Base-by-base conservation (phyloP, 2,888 invertebrate genomes). In the Erebia ligea region DNA sequence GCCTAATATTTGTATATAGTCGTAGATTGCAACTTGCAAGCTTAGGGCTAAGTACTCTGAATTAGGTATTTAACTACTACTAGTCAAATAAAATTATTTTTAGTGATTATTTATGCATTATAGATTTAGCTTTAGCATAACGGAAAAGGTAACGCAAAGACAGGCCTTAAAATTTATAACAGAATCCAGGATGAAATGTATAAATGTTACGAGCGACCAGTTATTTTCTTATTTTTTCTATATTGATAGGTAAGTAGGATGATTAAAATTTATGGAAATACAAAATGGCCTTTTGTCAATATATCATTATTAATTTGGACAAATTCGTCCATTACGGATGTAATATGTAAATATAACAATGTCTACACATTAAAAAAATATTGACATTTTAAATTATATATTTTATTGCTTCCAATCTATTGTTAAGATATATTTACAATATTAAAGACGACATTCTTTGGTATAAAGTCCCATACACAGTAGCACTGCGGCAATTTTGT, bases 191-290 rank as follows among this genome's bases (percentile, higher is more conserved):
- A 5, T 50, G 6, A 48, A 25, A 4, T 2, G 1, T 17, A 42
- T 42, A 17, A n/a, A 3, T 66, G 70, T 74, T 70, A 74, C 66
- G 62, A 68, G 11, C 54, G 48, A 52, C 21, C 19, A 61, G 65
- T 63, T 62, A 21, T 68, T 70, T 65, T 70, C 70, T 61, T 19
- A 21, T 52, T 56, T 45, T 68, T 56, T 54, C 4, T 5, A n/a
- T 15, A 15, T 42, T 73, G 68, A 67, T 65, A 68, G 68, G 54
- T 65, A 67, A n/a, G n/a, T n/a, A n/a, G n/a, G n/a, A n/a, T 59
- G 63, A 70, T 70, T 70, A 17, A 50, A 66, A 70, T 73, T 68
- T 68, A 73, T 71, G 73, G 9, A 62, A 73, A 68, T 67, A 57
- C 56, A 21, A 56, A 62, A 61, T 50, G n/a, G 58, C 63, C 58